These are phyloP conservation scores for Bombyx huttoni DNA, from an alignment of 2,888 invertebrate genomes.

Conservation along the genomic window DNA sequence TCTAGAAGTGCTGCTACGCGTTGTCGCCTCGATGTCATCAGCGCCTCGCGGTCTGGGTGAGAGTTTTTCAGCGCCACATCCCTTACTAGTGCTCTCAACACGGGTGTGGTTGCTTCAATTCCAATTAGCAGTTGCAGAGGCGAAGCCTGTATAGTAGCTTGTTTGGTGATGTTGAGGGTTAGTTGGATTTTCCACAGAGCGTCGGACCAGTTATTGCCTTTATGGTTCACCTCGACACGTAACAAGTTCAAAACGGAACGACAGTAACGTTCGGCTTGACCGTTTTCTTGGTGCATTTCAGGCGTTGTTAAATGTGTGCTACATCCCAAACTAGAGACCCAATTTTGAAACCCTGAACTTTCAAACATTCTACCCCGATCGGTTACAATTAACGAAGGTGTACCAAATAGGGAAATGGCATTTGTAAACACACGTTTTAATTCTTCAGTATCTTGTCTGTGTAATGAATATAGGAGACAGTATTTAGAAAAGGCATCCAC, in stretches of 20 bases:
- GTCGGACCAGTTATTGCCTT: constrained; percentile 3
- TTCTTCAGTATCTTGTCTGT: constrained; percentile 7
- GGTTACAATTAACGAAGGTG: not conserved
- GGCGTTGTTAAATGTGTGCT: constrained; percentile 16
- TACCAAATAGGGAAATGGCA: constrained; percentile 9
- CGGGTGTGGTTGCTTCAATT: constrained; percentile 7
- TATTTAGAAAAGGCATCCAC: constrained; percentile 12
- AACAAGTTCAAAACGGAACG: constrained; percentile 11
- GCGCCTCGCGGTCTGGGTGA: constrained; percentile 6
- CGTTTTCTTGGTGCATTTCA: constrained; percentile 13
- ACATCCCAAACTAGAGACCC: too few relatives aligned
- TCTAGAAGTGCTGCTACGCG: too few relatives aligned
- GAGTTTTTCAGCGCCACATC: constrained; percentile 8
- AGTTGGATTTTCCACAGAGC: constrained; percentile 9
- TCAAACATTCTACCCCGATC: constrained; percentile 10
- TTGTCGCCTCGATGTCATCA: not conserved
- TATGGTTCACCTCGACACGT: constrained; percentile 1
- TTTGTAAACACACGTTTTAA: constrained; percentile 5
- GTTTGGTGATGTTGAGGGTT: constrained; percentile 9
- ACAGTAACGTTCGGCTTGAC: constrained; percentile 8
- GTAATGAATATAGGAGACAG: constrained; percentile 8
- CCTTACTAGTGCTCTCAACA: constrained; percentile 6
- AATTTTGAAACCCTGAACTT: too few relatives aligned
- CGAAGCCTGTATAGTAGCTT: constrained; percentile 8
- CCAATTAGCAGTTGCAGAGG: constrained; percentile 11